phyloP scores from a whole-genome alignment of 2,888 invertebrate species.

The Oscheius sp. region DNA sequence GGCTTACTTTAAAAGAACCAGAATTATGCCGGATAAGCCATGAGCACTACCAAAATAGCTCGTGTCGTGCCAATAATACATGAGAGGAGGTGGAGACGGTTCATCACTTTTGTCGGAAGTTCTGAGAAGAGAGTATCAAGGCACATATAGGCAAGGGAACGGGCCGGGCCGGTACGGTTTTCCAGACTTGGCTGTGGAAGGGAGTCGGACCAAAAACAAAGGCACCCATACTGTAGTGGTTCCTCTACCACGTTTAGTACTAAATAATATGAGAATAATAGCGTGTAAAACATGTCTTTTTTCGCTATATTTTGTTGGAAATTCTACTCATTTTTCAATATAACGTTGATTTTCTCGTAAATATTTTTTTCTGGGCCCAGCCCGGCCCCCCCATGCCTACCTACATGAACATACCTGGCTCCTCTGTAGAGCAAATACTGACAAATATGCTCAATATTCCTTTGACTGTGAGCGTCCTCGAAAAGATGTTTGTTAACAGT shows the following conservation, averaged over 20 bases:
- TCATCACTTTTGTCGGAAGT: slow-evolving; percentile 1
- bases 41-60: slow-evolving; percentile 90
- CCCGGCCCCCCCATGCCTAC: no score
- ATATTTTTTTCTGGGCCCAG: no score
- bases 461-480: background rate
- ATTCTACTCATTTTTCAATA: background rate
- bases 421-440: slow-evolving; percentile 9
- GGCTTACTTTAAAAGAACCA: slow-evolving; percentile 81
- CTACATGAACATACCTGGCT: background rate
- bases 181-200: no score
- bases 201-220: no score
- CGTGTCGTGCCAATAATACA: slow-evolving; percentile 89
- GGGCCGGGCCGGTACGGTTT: no score
- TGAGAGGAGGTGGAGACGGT: slow-evolving; percentile 78
- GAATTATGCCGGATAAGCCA: slow-evolving; percentile 87
- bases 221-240: no score
- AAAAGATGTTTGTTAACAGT: slow-evolving; percentile 5
- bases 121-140: background rate
- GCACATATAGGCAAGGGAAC: no score
- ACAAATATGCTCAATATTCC: slow-evolving; percentile 1
- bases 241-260: no score
- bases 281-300: no score
- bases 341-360: background rate
- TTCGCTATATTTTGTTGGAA: no score
- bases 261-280: no score